Percentiles rank a stretch among this genome's conserved stretches.
phyloP scores from a whole-genome alignment of 30 jellyfish, hydroid and myxozoan genomes.

The Aurelia aurita region DNA sequence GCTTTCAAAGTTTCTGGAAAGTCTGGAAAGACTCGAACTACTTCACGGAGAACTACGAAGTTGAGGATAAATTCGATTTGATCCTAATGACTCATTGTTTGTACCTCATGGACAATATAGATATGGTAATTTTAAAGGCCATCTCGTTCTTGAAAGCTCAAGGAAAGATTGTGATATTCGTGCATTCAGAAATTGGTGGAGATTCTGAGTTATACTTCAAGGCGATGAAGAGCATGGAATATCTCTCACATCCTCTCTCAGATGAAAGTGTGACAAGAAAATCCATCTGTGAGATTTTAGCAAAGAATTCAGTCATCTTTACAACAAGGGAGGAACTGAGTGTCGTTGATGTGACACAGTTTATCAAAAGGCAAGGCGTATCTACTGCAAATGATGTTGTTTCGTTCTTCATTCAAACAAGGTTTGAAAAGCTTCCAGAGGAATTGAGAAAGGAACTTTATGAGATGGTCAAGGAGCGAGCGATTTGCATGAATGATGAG shows the following conservation, averaged over 20 bases:
- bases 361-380: too few species aligned
- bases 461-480: constrained; percentile 14
- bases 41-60: constrained; percentile 21
- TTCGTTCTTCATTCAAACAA: too few species aligned
- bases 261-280: background rate
- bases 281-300: background rate
- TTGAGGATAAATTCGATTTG: constrained; percentile 48
- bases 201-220: constrained; percentile 8
- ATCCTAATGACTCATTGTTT: constrained; percentile 57
- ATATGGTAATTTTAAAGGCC: constrained; percentile 16
- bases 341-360: constrained; percentile 13
- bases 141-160: constrained; percentile 23
- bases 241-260: constrained; percentile 15
- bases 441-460: constrained; percentile 6
- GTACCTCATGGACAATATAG: constrained; percentile 42
- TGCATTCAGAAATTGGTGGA: constrained; percentile 3
- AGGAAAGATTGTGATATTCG: too few species aligned
- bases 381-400: too few species aligned
- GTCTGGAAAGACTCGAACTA: constrained; percentile 19
- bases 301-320: background rate
- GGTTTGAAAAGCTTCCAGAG: background rate
- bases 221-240: background rate
- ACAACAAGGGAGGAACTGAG: background rate
- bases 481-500: too few species aligned
- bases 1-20: too few species aligned